A percentile compares a stretch with the other conserved stretches of the same genome.
Evolutionary conservation across 2,888 invertebrate species (phyloP).

Genomic region (Scelioninae gen. 1): DNA sequence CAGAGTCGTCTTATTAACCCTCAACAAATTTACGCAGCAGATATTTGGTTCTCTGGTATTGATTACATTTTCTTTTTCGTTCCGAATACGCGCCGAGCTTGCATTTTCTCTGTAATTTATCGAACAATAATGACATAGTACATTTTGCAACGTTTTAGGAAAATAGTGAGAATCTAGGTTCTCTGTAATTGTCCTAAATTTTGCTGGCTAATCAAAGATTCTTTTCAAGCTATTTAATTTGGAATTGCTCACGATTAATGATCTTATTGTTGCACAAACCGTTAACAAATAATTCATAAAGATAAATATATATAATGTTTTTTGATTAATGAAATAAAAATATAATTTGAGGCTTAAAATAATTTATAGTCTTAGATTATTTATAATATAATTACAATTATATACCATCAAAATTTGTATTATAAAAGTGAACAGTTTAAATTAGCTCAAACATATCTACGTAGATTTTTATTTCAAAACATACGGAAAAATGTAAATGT

Average conservation of each 20-base stretch:
- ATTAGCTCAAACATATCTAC: too few relatives aligned
- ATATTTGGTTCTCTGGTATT: constrained; percentile 53
- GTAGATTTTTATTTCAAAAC: too few relatives aligned
- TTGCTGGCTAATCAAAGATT: constrained; percentile 12
- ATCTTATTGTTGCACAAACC: background rate
- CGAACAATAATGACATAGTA: constrained; percentile 48
- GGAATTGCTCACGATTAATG: background rate
- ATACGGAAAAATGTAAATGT: too few relatives aligned
- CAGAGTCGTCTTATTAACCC: constrained; percentile 56
- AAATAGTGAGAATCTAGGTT: background rate
- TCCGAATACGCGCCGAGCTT: constrained; percentile 3
- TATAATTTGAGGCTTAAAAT: too few relatives aligned
- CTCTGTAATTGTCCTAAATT: constrained; percentile 18
- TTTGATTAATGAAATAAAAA: too few relatives aligned
- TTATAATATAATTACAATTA: too few relatives aligned
- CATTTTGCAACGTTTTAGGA: constrained; percentile 43
- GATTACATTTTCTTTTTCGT: constrained; percentile 48
- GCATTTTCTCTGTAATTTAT: constrained; percentile 36
- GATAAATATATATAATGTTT: too few relatives aligned
- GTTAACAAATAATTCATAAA: background rate
- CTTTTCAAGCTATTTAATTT: background rate
- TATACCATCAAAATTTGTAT: too few relatives aligned
- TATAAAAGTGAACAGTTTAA: too few relatives aligned
- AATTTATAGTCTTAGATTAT: too few relatives aligned
- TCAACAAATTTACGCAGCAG: constrained; percentile 54